Evolutionary conservation across 2,797 vertebrate species (phyloP), one percentile per base, ranked within the genome.

Genomic region (Xenops minutus): DNA sequence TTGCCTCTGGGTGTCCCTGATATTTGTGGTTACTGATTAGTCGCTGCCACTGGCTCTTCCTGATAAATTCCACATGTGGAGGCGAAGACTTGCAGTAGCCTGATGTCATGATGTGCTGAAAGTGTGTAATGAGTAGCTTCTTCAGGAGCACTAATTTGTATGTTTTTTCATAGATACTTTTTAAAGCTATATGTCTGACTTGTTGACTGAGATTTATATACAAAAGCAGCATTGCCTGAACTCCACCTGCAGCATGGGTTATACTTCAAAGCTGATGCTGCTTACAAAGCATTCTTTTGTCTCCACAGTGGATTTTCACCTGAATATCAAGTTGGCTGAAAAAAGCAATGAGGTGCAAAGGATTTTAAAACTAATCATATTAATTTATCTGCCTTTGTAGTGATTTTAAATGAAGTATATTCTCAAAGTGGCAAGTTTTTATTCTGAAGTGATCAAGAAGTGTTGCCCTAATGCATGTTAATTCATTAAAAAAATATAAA

Each of bases 21-120:
- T 96, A 93, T 84, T 95, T 96, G 96, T 90, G 80, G 85, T 93
- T 96, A 92, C 94, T 94, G 94, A 97, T 96, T 88, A 92, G 89
- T 84, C 64, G 55, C 89, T 94, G 83, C 82, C 69, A 84, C 77
- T 82, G 88, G 67, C 56, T 92, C 52, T 63, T 93, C 59, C 77
- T 93, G 91, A 91, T 93, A 92, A 96, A 94, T 92, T 94, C 86
- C 75, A 74, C 49, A 9, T 8, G n/a, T 85, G 56, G 61, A 93
- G 49, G 56, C 0, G 1, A 74, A 73, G 74, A 67, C 63, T 80
- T 83, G 67, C 71, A 71, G 92, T 77, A 85, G 63, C 46, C 54
- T 77, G 46, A 84, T 86, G 52, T 64, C 0, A 0, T 37, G 48
- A 67, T 36, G 56, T 8, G 4, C 14, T 69, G 73, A 14, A 92